Percentiles rank a stretch among this genome's conserved stretches.
Evolutionary conservation across 2,797 vertebrate species (phyloP).

Genomic region (Triplophysa bombifrons): DNA sequence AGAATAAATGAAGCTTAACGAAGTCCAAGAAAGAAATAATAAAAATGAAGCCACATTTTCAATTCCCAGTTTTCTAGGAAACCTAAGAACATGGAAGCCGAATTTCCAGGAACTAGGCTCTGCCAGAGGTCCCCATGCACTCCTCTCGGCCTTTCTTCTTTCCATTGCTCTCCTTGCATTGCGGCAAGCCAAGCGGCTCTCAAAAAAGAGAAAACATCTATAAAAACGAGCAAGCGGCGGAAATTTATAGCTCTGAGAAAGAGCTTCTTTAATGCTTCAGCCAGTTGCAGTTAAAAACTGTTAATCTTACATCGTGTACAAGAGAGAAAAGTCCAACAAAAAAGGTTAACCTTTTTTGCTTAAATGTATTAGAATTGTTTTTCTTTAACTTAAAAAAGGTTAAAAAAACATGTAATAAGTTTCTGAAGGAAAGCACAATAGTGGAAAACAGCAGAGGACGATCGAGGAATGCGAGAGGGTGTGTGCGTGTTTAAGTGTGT

Average conservation of each 20-base stretch:
- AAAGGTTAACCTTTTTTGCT: background rate
- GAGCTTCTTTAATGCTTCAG: slow-evolving; percentile 57
- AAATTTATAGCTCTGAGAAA: slow-evolving; percentile 80
- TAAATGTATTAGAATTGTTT: background rate
- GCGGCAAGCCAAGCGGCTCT: slow-evolving; percentile 25
- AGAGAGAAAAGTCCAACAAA: slow-evolving; percentile 19
- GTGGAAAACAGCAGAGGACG: slow-evolving; percentile 4
- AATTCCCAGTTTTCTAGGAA: slow-evolving; percentile 94
- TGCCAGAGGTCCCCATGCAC: slow-evolving; percentile 80
- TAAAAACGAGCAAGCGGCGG: slow-evolving; percentile 70
- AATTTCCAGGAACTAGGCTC: slow-evolving; percentile 88
- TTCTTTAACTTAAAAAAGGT: background rate
- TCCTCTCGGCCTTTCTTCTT: slow-evolving; percentile 42
- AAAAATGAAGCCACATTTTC: slow-evolving; percentile 82
- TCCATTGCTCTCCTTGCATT: slow-evolving; percentile 27
- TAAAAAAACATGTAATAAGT: background rate
- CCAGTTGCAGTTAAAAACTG: slow-evolving; percentile 36
- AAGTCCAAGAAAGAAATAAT: slow-evolving; percentile 47
- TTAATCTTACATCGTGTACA: slow-evolving; percentile 30
- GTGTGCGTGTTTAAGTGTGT: slow-evolving; percentile 9
- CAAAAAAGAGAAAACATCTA: slow-evolving; percentile 71
- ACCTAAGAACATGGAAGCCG: slow-evolving; percentile 85
- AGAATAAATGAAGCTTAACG: slow-evolving; percentile 25
- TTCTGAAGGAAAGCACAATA: slow-evolving; percentile 18
- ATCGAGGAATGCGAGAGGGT: slow-evolving; percentile 40